Base-by-base conservation (phyloP, 2,888 invertebrate genomes). In the Caenorhabditis sp. region DNA sequence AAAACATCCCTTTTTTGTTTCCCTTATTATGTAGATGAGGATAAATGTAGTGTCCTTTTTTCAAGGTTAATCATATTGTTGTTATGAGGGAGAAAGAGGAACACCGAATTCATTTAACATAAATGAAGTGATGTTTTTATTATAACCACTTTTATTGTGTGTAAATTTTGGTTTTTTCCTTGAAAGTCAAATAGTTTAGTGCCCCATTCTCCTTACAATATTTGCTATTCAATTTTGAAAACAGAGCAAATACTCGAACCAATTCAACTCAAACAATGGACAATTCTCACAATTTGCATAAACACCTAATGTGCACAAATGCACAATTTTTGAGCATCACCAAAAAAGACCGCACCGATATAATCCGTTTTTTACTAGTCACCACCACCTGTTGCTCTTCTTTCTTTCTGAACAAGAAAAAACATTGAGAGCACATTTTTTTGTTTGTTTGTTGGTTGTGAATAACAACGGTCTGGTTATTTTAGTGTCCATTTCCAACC, bases 1-100 rank as follows among this genome's bases (percentile, higher is more conserved):
- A 64, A 63, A 14, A 43, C 43, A 43, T 10, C 43, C 43, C 36
- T n/a, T 27, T 31, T 50, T 37, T 27, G 24, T 36, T 37, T 53
- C 55, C 51, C 37, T 37, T 37, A 54, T 62, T 62, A 31, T 31
- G 31, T 31, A 31, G 31, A 31, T 31, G 31, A 31, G 31, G 4
- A 31, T 43, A 17, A 12, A 10, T 43, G 17, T 43, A 17, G 43
- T 43, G 12, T 10, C 17, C 43, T 17, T 43, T 43, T 43, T 43
- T 43, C 43, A 43, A 43, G 43, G 43, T 43, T 43, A 43, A 43
- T 43, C 43, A 43, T 43, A 43, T 43, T 43, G 36, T 36, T 36
- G 43, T 43, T 43, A 43, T 43, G 43, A 43, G 43, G 43, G 17
- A 36, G 12, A 43, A 43, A 43, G 43, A 43, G 43, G 43, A 43